Base-by-base conservation (phyloP, 2,113 vertebrate genomes). In the Circaetus gallicus region DNA sequence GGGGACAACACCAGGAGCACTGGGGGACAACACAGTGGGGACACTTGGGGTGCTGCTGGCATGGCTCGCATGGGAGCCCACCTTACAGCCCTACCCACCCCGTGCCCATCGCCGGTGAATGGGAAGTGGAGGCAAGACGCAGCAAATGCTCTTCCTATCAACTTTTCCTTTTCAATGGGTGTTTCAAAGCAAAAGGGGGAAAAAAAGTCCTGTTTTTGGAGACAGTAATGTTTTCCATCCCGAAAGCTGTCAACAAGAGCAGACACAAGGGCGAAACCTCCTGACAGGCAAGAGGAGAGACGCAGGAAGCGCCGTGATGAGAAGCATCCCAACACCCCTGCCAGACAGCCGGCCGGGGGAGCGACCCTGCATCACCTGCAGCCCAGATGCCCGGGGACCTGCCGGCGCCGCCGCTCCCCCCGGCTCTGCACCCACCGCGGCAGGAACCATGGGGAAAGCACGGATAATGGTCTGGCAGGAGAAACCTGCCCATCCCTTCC, bases 351-450 rank as follows among this genome's bases (percentile, higher is more conserved):
- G 1, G 80, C 6, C 17, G 13, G 31, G 31, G 31, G 15, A 50
- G 31, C 20, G 5, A 16, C 45, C 45, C 79, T 10, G 12, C 47
- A 5, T n/a, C 53, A 45, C 69, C 69, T 45, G 47, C 58, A 32
- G 49, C 49, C 82, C 69, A 53, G 58, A 45, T 32, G 40, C 70
- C 70, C 16, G 0, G 40, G 52, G 36, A 18, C 55, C 31, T 42
- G 67, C 45, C 52, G 9, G 42, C 42, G 7, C 66, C 4, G 1
- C 43, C 7, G 10, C 65, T 31, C 20, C 16, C 31, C 36, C 56
- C 26, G 1, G 16, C 16, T 10, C 55, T 11, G 38, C 62, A 4
- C n/a, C 38, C 32, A 5, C 61, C 1, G 0, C 13, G 4, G 43
- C 11, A 11, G 61, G 45, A 63, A 34, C 21, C 21, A 4, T 10